These are phyloP conservation scores for Bellardia pandia DNA, from an alignment of 2,888 invertebrate species.

Conservation along the genomic window DNA sequence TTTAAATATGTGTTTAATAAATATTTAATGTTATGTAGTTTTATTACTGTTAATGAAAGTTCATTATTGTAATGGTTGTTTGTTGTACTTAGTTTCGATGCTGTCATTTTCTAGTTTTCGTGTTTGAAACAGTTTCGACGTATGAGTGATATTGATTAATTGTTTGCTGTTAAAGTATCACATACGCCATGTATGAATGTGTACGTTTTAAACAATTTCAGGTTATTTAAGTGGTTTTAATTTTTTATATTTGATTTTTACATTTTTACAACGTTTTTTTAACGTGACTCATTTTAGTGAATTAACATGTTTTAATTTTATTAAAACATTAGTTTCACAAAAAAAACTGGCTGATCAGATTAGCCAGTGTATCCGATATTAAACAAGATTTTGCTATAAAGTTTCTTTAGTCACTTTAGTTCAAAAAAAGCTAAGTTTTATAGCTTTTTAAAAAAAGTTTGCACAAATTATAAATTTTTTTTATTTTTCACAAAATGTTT, in stretches of 20 bases:
- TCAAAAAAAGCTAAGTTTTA: too few species aligned
- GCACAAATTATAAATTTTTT: too few species aligned
- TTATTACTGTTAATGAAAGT: background rate
- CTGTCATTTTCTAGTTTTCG: background rate
- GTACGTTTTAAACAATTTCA: background rate
- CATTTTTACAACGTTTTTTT: background rate
- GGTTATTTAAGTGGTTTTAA: background rate
- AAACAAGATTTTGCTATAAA: too few species aligned
- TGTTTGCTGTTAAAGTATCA: constrained; percentile 8
- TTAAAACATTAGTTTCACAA: too few species aligned
- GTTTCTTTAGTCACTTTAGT: too few species aligned
- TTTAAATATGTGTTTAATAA: background rate
- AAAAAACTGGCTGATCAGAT: too few species aligned
- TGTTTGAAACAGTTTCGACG: constrained; percentile 20
- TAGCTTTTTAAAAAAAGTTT: too few species aligned
- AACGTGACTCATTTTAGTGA: background rate
- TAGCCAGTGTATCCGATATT: too few species aligned
- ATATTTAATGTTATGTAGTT: constrained; percentile 6
- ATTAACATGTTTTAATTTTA: too few species aligned
- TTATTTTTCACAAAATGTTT: too few species aligned
- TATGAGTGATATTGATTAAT: constrained; percentile 38
- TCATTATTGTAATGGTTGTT: background rate
- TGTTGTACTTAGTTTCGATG: background rate
- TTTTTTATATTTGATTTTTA: background rate
- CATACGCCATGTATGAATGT: constrained; percentile 17